phyloP scores from a whole-genome alignment of 2,113 vertebrate genomes.

The Lasiurus cinereus region DNA sequence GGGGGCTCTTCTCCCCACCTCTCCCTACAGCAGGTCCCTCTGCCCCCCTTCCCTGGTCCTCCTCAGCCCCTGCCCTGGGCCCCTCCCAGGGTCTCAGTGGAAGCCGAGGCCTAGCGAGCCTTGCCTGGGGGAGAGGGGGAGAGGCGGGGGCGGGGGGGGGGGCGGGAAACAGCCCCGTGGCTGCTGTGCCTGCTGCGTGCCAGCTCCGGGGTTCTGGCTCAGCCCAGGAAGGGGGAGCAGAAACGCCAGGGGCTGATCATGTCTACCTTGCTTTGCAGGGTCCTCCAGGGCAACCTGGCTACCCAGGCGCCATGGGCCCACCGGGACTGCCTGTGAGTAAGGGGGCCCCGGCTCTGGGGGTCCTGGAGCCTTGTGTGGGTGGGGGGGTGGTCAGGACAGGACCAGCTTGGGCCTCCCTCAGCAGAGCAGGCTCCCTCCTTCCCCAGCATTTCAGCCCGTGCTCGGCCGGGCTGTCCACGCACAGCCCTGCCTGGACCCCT shows the following conservation, averaged over 20 bases:
- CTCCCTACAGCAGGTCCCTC: no score
- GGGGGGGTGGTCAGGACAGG: not conserved
- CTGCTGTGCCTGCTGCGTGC: not conserved
- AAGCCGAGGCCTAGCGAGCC: accelerated
- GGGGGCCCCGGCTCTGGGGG: not conserved
- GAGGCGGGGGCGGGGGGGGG: no score
- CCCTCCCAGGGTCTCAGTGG: not conserved
- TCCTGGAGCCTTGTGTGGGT: not conserved
- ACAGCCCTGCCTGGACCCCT: not conserved
- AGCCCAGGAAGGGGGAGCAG: not conserved
- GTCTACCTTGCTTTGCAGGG: slow-evolving; percentile 86
- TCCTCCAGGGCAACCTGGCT: slow-evolving; percentile 92
- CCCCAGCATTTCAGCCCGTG: not conserved
- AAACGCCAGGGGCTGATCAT: not conserved
- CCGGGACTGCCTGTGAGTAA: slow-evolving; percentile 94
- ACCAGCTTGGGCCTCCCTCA: not conserved
- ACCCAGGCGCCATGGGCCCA: slow-evolving; percentile 93
- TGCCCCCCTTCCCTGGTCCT: accelerated
- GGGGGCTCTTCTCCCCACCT: not conserved
- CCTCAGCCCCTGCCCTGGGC: not conserved
- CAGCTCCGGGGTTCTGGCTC: not conserved
- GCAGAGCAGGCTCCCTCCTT: not conserved
- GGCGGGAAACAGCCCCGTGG: not conserved
- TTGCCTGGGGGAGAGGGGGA: no score
- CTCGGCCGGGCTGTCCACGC: not conserved